Percentiles rank a stretch among this genome's conserved stretches.
Conservation (phyloP, 2,113 vertebrate species). For the Bujurquina vittata region DNA sequence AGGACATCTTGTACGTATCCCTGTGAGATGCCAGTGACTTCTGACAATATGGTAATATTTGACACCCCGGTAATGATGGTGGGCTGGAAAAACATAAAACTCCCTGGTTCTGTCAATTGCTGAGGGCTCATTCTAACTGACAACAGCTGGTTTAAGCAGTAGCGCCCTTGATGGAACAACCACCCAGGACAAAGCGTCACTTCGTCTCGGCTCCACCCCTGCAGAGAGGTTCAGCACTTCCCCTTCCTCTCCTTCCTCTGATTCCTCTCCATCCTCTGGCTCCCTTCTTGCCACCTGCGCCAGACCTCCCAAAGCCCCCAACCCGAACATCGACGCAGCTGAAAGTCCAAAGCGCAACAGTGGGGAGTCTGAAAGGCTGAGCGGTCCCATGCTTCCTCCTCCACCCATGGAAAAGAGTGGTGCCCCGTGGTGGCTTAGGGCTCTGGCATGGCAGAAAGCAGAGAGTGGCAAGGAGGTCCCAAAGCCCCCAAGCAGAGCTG, state of each 20-base stretch:
- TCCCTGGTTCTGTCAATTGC: not conserved
- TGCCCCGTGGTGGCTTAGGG: conserved; percentile 77
- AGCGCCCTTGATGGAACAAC: conserved; percentile 88
- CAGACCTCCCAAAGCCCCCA: conserved; percentile 71
- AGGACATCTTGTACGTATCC: not conserved
- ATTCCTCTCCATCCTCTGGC: conserved; percentile 57
- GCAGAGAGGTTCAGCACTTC: conserved; percentile 88
- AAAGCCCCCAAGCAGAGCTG: conserved; percentile 85
- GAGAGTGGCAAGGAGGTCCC: conserved; percentile 79
- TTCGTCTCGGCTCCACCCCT: conserved; percentile 39
- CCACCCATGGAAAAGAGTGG: conserved; percentile 52
- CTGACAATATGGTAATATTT: not conserved
- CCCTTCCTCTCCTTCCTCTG: conserved; percentile 70
- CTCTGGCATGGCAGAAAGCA: conserved; percentile 74
- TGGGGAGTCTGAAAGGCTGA: conserved; percentile 87
- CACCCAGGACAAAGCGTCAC: conserved; percentile 86
- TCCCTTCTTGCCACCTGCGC: conserved; percentile 39
- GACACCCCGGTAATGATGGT: not conserved
- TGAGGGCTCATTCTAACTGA: conserved; percentile 75
- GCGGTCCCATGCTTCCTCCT: conserved; percentile 53
- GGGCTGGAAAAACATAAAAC: not conserved
- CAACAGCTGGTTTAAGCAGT: conserved; percentile 88
- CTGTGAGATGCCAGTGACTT: not conserved
- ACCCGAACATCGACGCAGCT: conserved; percentile 84
- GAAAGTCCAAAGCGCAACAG: conserved; percentile 88